Evolutionary conservation across 2,888 invertebrate genomes (phyloP).

Genomic region (Phaonia tiefii): DNA sequence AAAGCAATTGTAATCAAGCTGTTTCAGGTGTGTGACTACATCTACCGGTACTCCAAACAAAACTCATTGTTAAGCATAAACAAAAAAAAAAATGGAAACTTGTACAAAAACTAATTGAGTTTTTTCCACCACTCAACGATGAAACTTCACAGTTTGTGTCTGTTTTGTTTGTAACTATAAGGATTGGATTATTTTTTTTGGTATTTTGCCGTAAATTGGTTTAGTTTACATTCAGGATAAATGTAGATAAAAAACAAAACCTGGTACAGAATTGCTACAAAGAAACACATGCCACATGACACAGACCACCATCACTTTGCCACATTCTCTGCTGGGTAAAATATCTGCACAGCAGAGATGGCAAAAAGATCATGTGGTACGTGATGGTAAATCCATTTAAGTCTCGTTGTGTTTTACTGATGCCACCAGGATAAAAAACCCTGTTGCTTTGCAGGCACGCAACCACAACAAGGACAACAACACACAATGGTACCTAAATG

Average conservation of each 20-base stretch:
- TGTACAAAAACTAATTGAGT: slow-evolving; percentile 25
- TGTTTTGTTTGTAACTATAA: too few relatives aligned
- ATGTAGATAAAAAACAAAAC: too few relatives aligned
- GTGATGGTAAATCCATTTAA: slow-evolving; percentile 53
- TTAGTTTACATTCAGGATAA: slow-evolving; percentile 26
- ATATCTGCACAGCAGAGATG: too few relatives aligned
- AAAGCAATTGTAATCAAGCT: slow-evolving; percentile 18
- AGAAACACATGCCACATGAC: too few relatives aligned
- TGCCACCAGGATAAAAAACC: too few relatives aligned
- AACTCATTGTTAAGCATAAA: neutral
- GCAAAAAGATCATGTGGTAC: slow-evolving; percentile 53
- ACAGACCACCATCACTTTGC: too few relatives aligned
- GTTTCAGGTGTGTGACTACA: slow-evolving; percentile 17
- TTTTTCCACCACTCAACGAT: neutral
- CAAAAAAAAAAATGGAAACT: too few relatives aligned
- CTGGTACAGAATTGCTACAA: too few relatives aligned
- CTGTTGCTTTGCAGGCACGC: slow-evolving; percentile 23
- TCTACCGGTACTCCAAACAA: neutral
- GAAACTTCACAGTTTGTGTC: neutral
- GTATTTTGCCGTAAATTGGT: slow-evolving; percentile 29
- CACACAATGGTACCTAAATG: slow-evolving; percentile 20
- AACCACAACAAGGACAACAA: slow-evolving; percentile 5
- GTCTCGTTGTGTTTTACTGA: too few relatives aligned
- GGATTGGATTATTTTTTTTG: slow-evolving; percentile 34
- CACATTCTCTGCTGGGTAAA: too few relatives aligned